Percentiles rank a stretch among this genome's conserved stretches.
phyloP scores from a whole-genome alignment of 2,888 invertebrate species.

The Tridacna crocea region DNA sequence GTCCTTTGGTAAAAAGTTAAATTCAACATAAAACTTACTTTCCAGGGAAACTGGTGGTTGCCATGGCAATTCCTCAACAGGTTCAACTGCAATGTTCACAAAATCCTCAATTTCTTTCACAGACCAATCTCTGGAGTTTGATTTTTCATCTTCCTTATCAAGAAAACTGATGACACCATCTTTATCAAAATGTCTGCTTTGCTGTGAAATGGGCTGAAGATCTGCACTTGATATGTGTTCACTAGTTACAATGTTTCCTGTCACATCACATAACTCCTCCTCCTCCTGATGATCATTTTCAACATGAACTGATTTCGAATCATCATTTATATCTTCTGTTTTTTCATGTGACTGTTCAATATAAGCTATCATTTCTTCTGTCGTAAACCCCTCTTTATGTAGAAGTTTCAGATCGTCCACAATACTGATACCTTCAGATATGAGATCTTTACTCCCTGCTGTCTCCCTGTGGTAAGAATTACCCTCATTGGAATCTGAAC shows the following conservation, averaged over 20 bases:
- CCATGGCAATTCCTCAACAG: constrained; percentile 40
- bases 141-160: not conserved
- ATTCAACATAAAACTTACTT: constrained; percentile 36
- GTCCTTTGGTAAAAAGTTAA: not conserved
- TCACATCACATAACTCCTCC: not conserved
- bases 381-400: constrained; percentile 49
- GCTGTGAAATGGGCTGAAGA: not conserved
- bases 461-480: not conserved
- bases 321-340: not conserved
- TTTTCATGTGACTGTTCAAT: constrained; percentile 27
- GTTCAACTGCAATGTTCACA: constrained; percentile 46
- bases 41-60: constrained; percentile 48
- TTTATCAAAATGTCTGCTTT: constrained; percentile 15
- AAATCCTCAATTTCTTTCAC: constrained; percentile 52
- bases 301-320: not conserved
- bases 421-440: not conserved
- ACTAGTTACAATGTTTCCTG: not conserved
- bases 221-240: not conserved
- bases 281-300: not conserved
- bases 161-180: constrained; percentile 10
- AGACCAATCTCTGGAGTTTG: constrained; percentile 19
- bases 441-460: not conserved
- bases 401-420: constrained; percentile 1
- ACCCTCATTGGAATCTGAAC: not conserved
- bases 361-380: constrained; percentile 49